Evolutionary conservation across 2,797 vertebrate species (phyloP).

Genomic region (Propithecus perrieri): DNA sequence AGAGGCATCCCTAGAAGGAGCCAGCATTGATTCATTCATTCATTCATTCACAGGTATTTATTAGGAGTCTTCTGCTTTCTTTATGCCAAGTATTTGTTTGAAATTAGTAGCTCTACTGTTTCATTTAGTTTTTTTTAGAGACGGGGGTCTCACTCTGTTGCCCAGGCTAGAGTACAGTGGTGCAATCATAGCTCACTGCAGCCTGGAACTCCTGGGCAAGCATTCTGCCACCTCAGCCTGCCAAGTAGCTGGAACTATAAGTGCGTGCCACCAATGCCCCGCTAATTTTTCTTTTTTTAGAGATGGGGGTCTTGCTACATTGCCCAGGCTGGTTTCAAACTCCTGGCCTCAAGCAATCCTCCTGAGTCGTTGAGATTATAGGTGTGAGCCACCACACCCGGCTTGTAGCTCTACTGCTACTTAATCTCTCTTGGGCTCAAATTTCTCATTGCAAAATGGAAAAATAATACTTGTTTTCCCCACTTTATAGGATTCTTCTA

Average conservation of each 20-base stretch:
- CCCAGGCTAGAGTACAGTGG: background rate
- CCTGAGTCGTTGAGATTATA: background rate
- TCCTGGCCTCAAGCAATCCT: background rate
- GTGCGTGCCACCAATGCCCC: background rate
- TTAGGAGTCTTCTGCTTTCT: background rate
- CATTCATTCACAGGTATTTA: background rate
- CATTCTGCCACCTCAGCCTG: background rate
- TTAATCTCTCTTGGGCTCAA: background rate
- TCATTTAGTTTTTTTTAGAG: background rate
- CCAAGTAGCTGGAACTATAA: background rate
- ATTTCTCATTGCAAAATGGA: slow-evolving; percentile 42
- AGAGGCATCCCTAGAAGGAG: background rate
- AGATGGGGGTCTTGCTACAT: background rate
- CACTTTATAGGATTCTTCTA: background rate
- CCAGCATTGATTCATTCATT: background rate
- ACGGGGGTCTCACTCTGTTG: background rate
- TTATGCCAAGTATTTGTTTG: background rate
- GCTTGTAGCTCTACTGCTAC: background rate
- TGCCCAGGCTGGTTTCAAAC: background rate
- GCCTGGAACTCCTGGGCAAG: background rate
- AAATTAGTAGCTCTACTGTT: background rate
- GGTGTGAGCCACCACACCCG: background rate
- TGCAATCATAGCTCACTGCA: background rate
- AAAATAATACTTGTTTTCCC: slow-evolving; percentile 5
- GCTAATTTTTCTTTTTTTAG: background rate